phyloP scores from a whole-genome alignment of 2,888 invertebrate genomes.

The Hydrotaea diabolus region DNA sequence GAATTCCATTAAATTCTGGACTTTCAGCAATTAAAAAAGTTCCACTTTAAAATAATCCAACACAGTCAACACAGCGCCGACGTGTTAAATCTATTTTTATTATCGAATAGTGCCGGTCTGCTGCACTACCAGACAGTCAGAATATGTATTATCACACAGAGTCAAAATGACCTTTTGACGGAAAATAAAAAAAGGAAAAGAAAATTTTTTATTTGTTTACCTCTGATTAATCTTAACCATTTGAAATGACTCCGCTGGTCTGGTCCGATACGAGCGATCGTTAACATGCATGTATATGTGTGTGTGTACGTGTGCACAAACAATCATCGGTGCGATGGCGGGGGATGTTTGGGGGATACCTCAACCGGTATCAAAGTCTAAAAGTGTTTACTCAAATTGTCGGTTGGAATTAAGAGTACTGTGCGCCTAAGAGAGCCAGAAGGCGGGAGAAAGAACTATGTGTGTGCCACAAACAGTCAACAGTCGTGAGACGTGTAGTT shows the following conservation, averaged over 20 bases:
- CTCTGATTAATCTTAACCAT: constrained; percentile 42
- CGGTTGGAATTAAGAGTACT: neutral
- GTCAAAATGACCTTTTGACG: constrained; percentile 51
- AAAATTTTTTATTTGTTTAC: constrained; percentile 35
- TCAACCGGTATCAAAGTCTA: constrained; percentile 60
- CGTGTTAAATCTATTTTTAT: too few relatives aligned
- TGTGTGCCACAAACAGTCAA: neutral
- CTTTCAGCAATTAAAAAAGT: neutral
- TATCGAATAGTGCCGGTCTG: neutral
- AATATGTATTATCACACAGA: constrained; percentile 13
- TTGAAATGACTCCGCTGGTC: neutral
- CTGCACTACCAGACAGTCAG: too few relatives aligned
- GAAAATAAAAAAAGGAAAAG: neutral
- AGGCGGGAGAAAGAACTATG: neutral
- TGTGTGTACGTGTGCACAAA: too few relatives aligned
- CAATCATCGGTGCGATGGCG: neutral
- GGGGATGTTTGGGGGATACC: constrained; percentile 18
- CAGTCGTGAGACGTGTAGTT: neutral
- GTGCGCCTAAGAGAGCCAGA: constrained; percentile 13
- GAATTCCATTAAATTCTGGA: neutral
- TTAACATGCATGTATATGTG: neutral
- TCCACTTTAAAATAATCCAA: too few relatives aligned
- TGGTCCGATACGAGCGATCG: neutral
- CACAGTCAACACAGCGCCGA: too few relatives aligned
- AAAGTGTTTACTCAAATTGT: neutral